Evolutionary conservation across 2,888 invertebrate species (phyloP).

Genomic region (Gasteruption jaculator): DNA sequence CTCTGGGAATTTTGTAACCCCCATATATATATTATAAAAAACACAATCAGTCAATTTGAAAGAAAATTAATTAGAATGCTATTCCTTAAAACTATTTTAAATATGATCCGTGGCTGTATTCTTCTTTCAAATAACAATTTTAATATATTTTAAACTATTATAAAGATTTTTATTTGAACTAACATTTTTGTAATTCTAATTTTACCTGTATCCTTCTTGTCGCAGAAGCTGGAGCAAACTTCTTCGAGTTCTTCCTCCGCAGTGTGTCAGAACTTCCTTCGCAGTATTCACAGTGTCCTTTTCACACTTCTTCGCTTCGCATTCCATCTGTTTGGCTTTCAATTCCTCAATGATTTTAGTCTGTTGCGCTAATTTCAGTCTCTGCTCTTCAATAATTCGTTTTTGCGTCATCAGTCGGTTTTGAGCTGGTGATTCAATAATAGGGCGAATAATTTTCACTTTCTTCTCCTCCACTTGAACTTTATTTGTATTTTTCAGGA

Average conservation of each 20-base stretch:
- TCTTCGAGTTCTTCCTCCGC: slow-evolving; percentile 35
- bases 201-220: slow-evolving; percentile 39
- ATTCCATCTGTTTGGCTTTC: slow-evolving; percentile 65
- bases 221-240: slow-evolving; percentile 39
- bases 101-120: too few species aligned
- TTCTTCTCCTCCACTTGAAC: not conserved
- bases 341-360: slow-evolving; percentile 69
- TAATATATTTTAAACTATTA: too few species aligned
- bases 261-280: slow-evolving; percentile 57
- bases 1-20: slow-evolving; percentile 9
- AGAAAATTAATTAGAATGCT: too few species aligned
- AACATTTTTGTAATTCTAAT: not conserved
- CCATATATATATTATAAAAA: slow-evolving; percentile 1
- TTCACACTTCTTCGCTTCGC: slow-evolving; percentile 53
- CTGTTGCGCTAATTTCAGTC: slow-evolving; percentile 67
- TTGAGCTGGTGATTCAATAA: slow-evolving; percentile 33
- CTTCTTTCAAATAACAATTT: too few species aligned
- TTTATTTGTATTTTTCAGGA: slow-evolving; percentile 8
- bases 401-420: slow-evolving; percentile 60
- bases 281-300: slow-evolving; percentile 58
- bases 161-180: too few species aligned
- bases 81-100: too few species aligned
- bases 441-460: slow-evolving; percentile 10
- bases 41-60: slow-evolving; percentile 7
- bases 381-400: slow-evolving; percentile 69